phyloP scores from a whole-genome alignment of 1,140 invertebrate genomes.

The Lepidurus apus region DNA sequence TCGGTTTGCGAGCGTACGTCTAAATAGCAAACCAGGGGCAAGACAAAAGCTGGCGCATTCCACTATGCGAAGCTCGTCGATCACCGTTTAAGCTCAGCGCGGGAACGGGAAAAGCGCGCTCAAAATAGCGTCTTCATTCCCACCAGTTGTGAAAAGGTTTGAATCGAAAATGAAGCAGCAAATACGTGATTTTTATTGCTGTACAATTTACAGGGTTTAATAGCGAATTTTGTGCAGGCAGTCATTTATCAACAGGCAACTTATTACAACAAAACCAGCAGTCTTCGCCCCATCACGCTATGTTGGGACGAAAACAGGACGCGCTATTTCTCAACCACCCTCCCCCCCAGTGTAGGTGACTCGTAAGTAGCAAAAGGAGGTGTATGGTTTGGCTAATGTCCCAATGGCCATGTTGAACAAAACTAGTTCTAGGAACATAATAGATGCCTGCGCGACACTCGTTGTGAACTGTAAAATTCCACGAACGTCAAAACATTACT shows the following conservation, averaged over 20 bases:
- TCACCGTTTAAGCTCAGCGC: no score
- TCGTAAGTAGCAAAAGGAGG: background rate
- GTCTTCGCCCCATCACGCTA: background rate
- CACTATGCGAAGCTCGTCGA: no score
- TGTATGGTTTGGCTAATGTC: slow-evolving; percentile 15
- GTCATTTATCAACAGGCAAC: slow-evolving; percentile 16
- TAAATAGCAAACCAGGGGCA: no score
- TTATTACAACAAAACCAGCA: background rate
- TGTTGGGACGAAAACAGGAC: background rate
- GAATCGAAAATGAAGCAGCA: background rate
- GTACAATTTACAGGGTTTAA: slow-evolving; percentile 1
- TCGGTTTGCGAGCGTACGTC: no score
- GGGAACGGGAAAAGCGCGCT: no score
- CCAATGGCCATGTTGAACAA: slow-evolving; percentile 13
- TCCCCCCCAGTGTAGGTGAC: background rate
- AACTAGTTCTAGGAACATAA: slow-evolving; percentile 16
- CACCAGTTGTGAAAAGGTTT: background rate
- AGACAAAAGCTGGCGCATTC: no score
- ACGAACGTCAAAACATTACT: background rate
- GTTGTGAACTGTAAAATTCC: background rate
- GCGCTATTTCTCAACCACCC: background rate
- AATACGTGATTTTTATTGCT: slow-evolving; percentile 11
- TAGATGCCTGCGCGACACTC: background rate
- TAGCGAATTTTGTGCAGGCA: slow-evolving; percentile 21
- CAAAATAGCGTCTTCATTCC: no score